Percentiles rank a stretch among this genome's conserved stretches.
These are phyloP conservation scores for Haliclona indistincta DNA, from an alignment of 37 sponge, comb jelly and placozoan genomes.

Conservation along the genomic window DNA sequence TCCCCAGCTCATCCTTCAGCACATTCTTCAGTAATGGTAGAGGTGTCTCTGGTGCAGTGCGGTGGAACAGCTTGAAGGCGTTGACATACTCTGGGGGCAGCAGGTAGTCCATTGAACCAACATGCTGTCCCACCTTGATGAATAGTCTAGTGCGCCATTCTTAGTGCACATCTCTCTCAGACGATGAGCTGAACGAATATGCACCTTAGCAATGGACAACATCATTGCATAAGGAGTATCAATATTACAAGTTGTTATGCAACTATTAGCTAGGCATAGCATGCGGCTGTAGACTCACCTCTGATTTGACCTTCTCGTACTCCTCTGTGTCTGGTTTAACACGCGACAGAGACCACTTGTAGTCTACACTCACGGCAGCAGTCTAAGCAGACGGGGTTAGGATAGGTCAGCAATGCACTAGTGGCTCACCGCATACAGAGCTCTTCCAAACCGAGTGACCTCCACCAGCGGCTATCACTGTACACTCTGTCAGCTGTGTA, in stretches of 20 bases:
- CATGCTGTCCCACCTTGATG: slow-evolving; percentile 93
- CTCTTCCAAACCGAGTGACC: slow-evolving; percentile 80
- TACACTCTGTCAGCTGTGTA: too few relatives aligned
- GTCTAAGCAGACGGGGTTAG: slow-evolving; percentile 27
- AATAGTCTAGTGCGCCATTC: slow-evolving; percentile 92
- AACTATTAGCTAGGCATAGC: too few relatives aligned
- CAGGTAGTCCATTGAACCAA: slow-evolving; percentile 91
- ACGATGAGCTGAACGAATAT: slow-evolving; percentile 73
- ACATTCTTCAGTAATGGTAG: slow-evolving; percentile 61
- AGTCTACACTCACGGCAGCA: slow-evolving; percentile 44
- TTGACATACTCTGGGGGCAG: slow-evolving; percentile 85
- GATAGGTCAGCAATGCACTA: background rate
- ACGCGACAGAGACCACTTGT: slow-evolving; percentile 44
- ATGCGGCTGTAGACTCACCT: slow-evolving; percentile 50
- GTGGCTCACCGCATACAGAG: slow-evolving; percentile 53
- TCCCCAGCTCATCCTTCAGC: slow-evolving; percentile 71
- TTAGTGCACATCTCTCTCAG: slow-evolving; percentile 69
- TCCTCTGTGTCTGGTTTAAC: slow-evolving; percentile 25
- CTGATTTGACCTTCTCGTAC: slow-evolving; percentile 28
- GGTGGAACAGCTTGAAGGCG: slow-evolving; percentile 89
- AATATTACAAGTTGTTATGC: too few relatives aligned
- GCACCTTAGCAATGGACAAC: slow-evolving; percentile 48
- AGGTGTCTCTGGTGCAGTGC: slow-evolving; percentile 75
- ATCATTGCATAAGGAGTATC: too few relatives aligned
- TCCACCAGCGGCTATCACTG: slow-evolving; percentile 47